Evolutionary conservation across 2,113 vertebrate genomes (phyloP).

Genomic region (Dipodomys ordii): DNA sequence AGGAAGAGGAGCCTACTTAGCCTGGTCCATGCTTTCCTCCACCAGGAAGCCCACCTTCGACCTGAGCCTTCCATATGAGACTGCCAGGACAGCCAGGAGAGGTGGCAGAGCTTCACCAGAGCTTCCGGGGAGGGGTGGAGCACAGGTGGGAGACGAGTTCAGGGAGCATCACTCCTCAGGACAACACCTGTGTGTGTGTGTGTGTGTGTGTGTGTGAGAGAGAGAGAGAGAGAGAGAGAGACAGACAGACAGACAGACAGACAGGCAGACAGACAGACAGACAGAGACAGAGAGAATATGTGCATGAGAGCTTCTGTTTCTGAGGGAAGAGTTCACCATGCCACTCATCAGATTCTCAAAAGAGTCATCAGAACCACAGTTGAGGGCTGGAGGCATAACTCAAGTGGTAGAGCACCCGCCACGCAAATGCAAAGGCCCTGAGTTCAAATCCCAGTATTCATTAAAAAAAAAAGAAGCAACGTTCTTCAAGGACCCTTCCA

Average conservation of each 20-base stretch:
- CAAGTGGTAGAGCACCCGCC: too few species aligned
- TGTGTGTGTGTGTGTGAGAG: not conserved
- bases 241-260: too few species aligned
- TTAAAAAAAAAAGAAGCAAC: too few species aligned
- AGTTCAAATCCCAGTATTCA: too few species aligned
- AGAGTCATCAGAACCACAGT: not conserved
- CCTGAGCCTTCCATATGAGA: too few species aligned
- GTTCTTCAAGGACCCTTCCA: not conserved
- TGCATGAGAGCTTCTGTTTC: not conserved
- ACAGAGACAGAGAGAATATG: too few species aligned
- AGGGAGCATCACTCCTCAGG: not conserved
- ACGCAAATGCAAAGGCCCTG: too few species aligned
- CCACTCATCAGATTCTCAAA: not conserved
- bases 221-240: too few species aligned
- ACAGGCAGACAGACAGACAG: too few species aligned
- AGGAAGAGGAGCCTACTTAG: not conserved
- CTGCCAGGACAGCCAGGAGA: not conserved
- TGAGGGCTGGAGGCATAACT: not conserved
- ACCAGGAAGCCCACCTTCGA: not conserved
- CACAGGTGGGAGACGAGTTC: not conserved
- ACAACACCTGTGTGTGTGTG: rapidly evolving
- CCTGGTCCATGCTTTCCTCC: not conserved
- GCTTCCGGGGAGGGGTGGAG: not conserved
- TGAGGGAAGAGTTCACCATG: not conserved
- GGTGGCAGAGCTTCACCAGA: not conserved